phyloP scores from a whole-genome alignment of 2,113 vertebrate genomes.

The Perca fluviatilis region DNA sequence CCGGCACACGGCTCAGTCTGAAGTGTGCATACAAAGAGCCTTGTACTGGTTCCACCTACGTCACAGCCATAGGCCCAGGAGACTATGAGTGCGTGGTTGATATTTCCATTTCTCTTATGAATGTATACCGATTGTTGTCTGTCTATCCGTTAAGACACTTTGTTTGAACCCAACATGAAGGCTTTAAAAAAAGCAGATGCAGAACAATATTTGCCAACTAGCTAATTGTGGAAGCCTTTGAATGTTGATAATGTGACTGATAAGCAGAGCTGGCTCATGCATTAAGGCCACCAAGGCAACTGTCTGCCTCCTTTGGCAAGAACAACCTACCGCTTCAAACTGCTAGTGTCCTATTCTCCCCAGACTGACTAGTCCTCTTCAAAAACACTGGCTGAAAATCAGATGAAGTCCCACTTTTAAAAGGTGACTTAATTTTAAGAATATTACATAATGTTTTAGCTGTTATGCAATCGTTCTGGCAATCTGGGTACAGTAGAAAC shows the following conservation, averaged over 20 bases:
- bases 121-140: not conserved
- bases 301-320: slow-evolving; percentile 22
- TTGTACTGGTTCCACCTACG: slow-evolving; percentile 7
- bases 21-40: slow-evolving; percentile 10
- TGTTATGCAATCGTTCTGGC: slow-evolving; percentile 46
- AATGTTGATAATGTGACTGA: slow-evolving; percentile 36
- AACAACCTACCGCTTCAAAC: not conserved
- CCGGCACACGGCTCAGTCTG: slow-evolving; percentile 10
- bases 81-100: not conserved
- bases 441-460: slow-evolving; percentile 41
- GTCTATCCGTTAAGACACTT: not conserved
- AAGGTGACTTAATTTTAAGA: slow-evolving; percentile 20
- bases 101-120: not conserved
- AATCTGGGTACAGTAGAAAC: not conserved
- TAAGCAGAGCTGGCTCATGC: slow-evolving; percentile 21
- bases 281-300: slow-evolving; percentile 33
- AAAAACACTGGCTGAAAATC: slow-evolving; percentile 24
- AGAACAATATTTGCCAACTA: slow-evolving; percentile 18
- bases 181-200: slow-evolving; percentile 21
- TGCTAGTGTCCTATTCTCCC: not conserved
- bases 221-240: slow-evolving; percentile 54
- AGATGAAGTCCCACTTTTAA: not conserved
- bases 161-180: slow-evolving; percentile 8
- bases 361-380: slow-evolving; percentile 1
- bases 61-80: slow-evolving; percentile 16